Evolutionary conservation across 2,888 invertebrate genomes (phyloP).

Genomic region (Athripsodes cinereus): DNA sequence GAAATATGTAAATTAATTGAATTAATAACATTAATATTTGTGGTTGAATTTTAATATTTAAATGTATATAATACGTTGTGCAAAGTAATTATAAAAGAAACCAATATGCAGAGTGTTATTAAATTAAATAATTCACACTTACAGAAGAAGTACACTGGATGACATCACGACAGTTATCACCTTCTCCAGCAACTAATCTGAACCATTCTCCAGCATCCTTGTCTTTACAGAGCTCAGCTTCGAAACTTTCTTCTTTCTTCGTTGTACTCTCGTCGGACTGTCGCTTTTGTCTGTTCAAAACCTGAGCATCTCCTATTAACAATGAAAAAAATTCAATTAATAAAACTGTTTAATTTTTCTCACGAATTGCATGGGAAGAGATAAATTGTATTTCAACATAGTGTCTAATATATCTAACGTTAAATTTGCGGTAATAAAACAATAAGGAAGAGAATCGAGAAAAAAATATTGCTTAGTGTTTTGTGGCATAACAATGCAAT

Average conservation of each 20-base stretch:
- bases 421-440: not conserved
- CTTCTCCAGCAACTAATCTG: slow-evolving; percentile 81
- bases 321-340: too few relatives aligned
- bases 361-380: too few relatives aligned
- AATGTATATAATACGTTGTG: too few relatives aligned
- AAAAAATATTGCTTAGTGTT: too few relatives aligned
- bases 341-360: too few relatives aligned
- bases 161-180: slow-evolving; percentile 90
- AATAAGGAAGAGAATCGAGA: not conserved
- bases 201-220: slow-evolving; percentile 96
- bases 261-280: slow-evolving; percentile 57
- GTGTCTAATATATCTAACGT: not conserved
- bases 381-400: not conserved
- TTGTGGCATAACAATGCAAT: too few relatives aligned
- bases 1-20: not conserved
- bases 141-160: slow-evolving; percentile 93
- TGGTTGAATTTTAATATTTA: too few relatives aligned
- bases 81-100: too few relatives aligned
- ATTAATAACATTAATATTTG: too few relatives aligned
- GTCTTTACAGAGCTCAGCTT: slow-evolving; percentile 86
- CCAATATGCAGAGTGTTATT: too few relatives aligned
- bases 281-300: slow-evolving; percentile 54
- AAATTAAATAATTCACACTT: slow-evolving; percentile 35
- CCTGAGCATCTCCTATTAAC: slow-evolving; percentile 13
- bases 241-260: slow-evolving; percentile 84